Conservation (phyloP, 64 coral and sea anemone species). For the Dendrophyllia cribrosa region DNA sequence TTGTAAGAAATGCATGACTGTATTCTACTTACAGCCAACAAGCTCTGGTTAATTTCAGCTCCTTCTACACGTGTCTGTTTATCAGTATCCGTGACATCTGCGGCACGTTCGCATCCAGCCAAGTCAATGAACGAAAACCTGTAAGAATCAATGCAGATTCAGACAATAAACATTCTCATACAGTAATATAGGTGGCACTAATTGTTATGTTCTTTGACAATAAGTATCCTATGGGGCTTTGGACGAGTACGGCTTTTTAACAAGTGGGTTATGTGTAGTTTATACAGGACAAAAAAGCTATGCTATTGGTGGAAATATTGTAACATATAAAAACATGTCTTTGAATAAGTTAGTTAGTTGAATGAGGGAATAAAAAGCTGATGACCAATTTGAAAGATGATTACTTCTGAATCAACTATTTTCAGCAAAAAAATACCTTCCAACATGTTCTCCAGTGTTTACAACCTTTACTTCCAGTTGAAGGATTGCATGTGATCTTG, state of each 20-base stretch:
- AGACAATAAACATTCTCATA: background rate
- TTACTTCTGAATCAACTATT: too few relatives aligned
- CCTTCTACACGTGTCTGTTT: constrained; percentile 91
- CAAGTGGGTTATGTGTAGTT: too few relatives aligned
- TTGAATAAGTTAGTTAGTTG: too few relatives aligned
- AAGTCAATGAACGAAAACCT: constrained; percentile 96
- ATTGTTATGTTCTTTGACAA: too few relatives aligned
- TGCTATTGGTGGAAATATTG: too few relatives aligned
- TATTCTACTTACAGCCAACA: constrained; percentile 77
- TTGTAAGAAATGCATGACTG: background rate
- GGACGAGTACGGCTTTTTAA: too few relatives aligned
- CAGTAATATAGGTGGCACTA: too few relatives aligned
- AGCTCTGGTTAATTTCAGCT: constrained; percentile 95
- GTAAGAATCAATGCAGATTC: background rate
- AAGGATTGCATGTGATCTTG: constrained; percentile 86
- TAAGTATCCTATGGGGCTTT: too few relatives aligned
- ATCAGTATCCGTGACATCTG: constrained; percentile 93
- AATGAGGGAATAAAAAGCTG: too few relatives aligned
- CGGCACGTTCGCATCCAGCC: constrained; percentile 87
- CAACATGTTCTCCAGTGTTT: constrained; percentile 44
- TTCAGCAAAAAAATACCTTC: constrained; percentile 30
- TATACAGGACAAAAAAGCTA: too few relatives aligned
- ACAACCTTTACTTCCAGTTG: constrained; percentile 79
- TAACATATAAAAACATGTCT: too few relatives aligned
- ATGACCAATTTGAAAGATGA: too few relatives aligned